Conservation (phyloP, 2,113 vertebrate species). For the Saimiri boliviensis region DNA sequence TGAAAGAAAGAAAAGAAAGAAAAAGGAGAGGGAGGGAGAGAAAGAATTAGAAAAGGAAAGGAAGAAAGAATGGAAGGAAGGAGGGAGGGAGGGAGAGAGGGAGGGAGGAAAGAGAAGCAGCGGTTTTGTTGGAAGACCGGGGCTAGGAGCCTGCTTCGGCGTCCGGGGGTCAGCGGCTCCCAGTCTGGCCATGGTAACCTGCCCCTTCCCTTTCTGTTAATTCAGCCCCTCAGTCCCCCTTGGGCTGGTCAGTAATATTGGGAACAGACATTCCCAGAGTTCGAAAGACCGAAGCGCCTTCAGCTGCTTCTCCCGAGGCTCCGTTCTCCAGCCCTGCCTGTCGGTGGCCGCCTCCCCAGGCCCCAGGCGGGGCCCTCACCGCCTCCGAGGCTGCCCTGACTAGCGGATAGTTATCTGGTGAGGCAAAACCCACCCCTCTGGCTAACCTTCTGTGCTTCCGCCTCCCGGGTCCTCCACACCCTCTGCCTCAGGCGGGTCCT, state of each 20-base stretch:
- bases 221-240: background rate
- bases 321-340: background rate
- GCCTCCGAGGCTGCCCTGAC: background rate
- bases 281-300: background rate
- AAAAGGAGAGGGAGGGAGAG: too few species aligned
- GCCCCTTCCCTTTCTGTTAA: background rate
- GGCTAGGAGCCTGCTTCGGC: background rate
- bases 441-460: background rate
- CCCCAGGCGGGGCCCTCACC: background rate
- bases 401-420: background rate
- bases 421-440: background rate
- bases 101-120: background rate
- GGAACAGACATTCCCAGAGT: background rate
- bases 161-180: background rate
- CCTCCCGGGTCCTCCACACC: background rate
- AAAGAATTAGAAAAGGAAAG: fast-evolving
- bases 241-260: background rate
- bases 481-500: background rate
- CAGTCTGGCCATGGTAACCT: background rate
- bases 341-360: slow-evolving; percentile 8
- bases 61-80: fast-evolving
- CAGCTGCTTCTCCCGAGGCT: background rate
- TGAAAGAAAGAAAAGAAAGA: too few species aligned
- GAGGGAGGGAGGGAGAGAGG: fast-evolving
- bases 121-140: background rate